Base-by-base conservation (phyloP, 2,113 vertebrate species). In the Uropsilus gracilis region DNA sequence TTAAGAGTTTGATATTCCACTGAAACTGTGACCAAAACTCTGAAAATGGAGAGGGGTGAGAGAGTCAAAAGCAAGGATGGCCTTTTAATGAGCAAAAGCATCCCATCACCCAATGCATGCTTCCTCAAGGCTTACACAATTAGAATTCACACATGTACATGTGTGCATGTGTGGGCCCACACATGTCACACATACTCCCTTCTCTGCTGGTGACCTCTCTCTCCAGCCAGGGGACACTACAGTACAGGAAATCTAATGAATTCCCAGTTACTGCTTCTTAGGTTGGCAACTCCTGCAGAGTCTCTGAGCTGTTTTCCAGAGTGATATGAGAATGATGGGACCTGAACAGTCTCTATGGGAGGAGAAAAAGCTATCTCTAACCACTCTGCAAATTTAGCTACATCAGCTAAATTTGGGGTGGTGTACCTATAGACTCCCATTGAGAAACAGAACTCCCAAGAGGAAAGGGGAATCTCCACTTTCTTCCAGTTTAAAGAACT, bases 371-470 rank as follows among this genome's bases (percentile, higher is more conserved):
- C 34, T 86, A 9, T 85, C 96, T 61, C 32, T 93, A 95, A 75
- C 2, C 95, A 91, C 63, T 91, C 83, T 94, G 64, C 20, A 64
- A 96, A 86, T 86, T 75, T 39, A 95, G 94, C 95, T 93, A 89
- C 92, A 69, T 34, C 84, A 93, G 18, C 76, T 68, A 76, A 91
- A 92, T 16, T 85, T 26, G 64, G 55, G 44, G 16, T 48, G 73
- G 8, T 73, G 20, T 20, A 78, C 86, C 55, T 92, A 72, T 53
- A 78, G 81, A 64, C 30, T 59, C 57, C 63, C 18, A 78, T 48
- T n/a, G 71, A 50, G 71, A 42, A 86, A 34, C 22, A 59, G 64
- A 89, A 95, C 10, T 86, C 24, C 94, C 95, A 85, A 86, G 0
- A 48, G 7, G 77, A 86, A 26, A 26, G 34, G 42, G 42, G 48